phyloP scores from a whole-genome alignment of 2,888 invertebrate genomes.

The Nezara viridula region DNA sequence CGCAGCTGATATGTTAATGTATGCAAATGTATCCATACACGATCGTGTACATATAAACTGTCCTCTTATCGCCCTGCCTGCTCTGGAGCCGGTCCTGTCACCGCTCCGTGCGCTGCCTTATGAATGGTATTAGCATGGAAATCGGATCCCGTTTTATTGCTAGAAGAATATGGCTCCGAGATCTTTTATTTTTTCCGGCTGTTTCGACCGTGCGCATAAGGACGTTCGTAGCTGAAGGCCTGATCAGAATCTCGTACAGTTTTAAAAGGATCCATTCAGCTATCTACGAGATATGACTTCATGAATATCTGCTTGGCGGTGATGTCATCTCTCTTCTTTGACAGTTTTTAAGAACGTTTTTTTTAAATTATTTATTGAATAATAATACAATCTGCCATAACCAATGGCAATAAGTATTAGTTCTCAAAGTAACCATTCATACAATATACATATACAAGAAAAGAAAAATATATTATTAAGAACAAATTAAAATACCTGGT shows the following conservation, averaged over 20 bases:
- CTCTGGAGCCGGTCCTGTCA: background rate
- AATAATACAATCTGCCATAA: too few relatives aligned
- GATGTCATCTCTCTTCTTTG: background rate
- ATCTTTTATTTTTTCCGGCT: conserved; percentile 2
- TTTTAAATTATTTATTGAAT: too few relatives aligned
- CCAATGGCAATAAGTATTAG: too few relatives aligned
- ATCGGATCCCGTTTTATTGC: background rate
- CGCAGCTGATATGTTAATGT: conserved; percentile 21
- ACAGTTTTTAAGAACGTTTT: background rate
- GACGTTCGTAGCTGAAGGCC: background rate
- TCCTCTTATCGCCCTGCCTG: background rate
- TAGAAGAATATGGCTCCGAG: background rate
- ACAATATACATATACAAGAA: too few relatives aligned
- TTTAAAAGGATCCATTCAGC: conserved; percentile 10
- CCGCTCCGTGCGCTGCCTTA: background rate
- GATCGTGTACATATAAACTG: conserved; percentile 1
- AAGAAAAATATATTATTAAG: too few relatives aligned
- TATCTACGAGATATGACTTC: background rate
- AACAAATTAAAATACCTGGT: too few relatives aligned
- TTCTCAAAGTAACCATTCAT: too few relatives aligned
- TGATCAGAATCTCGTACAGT: background rate
- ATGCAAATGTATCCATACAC: conserved; percentile 24
- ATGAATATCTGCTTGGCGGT: background rate
- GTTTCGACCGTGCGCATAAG: background rate
- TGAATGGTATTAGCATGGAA: conserved; percentile 10